phyloP scores from a whole-genome alignment of 2,113 vertebrate genomes.

The Chloropsis cyanopogon region DNA sequence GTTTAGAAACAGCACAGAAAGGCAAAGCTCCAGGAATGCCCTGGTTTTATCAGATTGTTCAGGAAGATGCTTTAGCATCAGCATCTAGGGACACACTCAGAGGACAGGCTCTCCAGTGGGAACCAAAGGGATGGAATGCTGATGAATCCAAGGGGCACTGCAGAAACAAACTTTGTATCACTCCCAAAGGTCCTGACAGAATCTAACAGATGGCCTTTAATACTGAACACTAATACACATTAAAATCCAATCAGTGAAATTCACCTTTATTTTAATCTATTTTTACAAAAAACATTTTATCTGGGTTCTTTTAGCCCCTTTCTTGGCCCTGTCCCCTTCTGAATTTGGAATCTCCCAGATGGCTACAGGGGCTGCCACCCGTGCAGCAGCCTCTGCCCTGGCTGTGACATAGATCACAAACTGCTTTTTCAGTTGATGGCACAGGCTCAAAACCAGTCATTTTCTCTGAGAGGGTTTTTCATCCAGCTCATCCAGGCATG shows the following conservation, averaged over 20 bases:
- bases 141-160: background rate
- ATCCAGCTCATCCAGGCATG: constrained; percentile 31
- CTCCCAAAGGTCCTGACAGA: background rate
- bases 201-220: background rate
- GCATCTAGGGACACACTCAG: background rate
- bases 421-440: background rate
- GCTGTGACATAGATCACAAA: background rate
- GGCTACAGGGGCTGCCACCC: background rate
- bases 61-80: background rate
- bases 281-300: background rate
- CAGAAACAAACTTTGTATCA: background rate
- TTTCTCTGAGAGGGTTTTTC: constrained; percentile 33
- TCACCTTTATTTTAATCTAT: background rate
- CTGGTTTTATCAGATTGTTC: background rate
- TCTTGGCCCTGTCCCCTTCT: background rate
- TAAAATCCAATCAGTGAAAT: background rate
- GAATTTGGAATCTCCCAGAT: background rate
- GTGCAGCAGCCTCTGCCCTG: background rate
- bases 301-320: background rate
- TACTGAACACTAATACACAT: background rate
- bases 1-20: background rate
- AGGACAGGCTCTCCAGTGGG: background rate
- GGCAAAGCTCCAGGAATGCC: background rate
- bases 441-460: background rate
- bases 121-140: background rate